Evolutionary conservation across 2,888 invertebrate species (phyloP), one percentile per base, ranked within the genome.

Genomic region (Dione vanillae): DNA sequence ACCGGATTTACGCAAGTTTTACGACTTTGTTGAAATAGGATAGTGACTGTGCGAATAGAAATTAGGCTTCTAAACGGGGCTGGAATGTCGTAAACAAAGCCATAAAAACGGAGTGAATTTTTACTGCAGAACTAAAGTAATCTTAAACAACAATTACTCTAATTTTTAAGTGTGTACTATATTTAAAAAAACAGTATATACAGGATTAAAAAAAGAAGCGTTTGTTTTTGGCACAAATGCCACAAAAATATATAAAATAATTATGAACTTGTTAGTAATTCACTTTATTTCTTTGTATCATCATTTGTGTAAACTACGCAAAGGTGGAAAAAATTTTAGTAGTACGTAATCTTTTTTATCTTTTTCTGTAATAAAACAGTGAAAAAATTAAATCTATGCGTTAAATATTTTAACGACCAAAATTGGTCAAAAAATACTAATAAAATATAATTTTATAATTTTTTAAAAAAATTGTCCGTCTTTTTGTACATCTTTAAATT

Each of bases 21-120:
- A 76, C 72, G 75, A 70, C 69, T 37, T 51, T 51, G 64, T 51
- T 35, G 56, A 69, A 66, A 66, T 49, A 69, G 70, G 65, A 62
- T 72, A 69, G 65, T 67, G 64, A 51, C 64, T 70, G 61, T 56
- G 67, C 70, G 62, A 73, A 72, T 75, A 75, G 74, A 74, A 76
- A 76, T 75, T 76, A 75, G 75, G 70, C 70, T 74, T 71, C 71
- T 75, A 69, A 75, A 75, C 64, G 68, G 70, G 67, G 59, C 61
- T 56, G 69, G 69, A 65, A 65, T 47, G 67, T 75, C 76, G 75
- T 76, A 76, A 75, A 75, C 74, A 75, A 70, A 71, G 70, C 64
- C 45, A 71, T 76, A 74, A 76, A 76, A 65, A 56, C 65, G 54
- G 59, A 69, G 69, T 72, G 69, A 74, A 65, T 69, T 72, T 73